Conservation (phyloP, 2,888 invertebrate genomes). For the Drosophila engyochracea region DNA sequence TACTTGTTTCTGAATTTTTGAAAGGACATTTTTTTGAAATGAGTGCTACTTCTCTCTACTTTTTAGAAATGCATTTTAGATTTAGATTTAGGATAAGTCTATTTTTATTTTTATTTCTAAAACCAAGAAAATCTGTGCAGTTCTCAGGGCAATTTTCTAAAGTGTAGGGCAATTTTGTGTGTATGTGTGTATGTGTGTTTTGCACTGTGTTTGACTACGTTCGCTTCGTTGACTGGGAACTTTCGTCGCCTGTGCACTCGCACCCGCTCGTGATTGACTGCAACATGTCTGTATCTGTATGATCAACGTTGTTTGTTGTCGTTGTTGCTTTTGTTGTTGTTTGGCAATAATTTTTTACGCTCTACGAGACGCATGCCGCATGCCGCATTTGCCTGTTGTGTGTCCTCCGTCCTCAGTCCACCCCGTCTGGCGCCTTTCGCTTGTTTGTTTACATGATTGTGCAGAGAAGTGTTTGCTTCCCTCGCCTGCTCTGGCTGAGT, state of each 20-base stretch:
- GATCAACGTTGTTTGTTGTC: slow-evolving; percentile 39
- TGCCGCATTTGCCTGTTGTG: slow-evolving; percentile 60
- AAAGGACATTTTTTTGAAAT: neutral
- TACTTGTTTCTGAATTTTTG: neutral
- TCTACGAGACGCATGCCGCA: slow-evolving; percentile 59
- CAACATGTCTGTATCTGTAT: slow-evolving; percentile 64
- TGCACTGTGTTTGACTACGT: slow-evolving; percentile 77
- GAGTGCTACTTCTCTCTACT: too few species aligned
- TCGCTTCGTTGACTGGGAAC: slow-evolving; percentile 79
- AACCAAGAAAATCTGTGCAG: neutral
- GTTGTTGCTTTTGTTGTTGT: slow-evolving; percentile 38
- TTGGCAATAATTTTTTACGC: slow-evolving; percentile 63
- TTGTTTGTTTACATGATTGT: slow-evolving; percentile 78
- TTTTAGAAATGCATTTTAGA: too few species aligned
- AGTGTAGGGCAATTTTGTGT: slow-evolving; percentile 2
- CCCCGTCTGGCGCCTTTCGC: slow-evolving; percentile 23
- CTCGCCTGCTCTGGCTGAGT: slow-evolving; percentile 17
- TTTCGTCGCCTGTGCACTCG: slow-evolving; percentile 73
- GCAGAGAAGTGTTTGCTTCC: slow-evolving; percentile 65
- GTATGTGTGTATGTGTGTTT: slow-evolving; percentile 18
- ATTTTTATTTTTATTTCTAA: neutral
- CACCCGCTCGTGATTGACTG: slow-evolving; percentile 76
- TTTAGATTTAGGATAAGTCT: neutral
- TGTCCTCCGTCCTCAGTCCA: slow-evolving; percentile 2
- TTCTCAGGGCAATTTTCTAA: neutral